Evolutionary conservation across 2,888 invertebrate genomes (phyloP).

Genomic region (Mystacides longicornis): DNA sequence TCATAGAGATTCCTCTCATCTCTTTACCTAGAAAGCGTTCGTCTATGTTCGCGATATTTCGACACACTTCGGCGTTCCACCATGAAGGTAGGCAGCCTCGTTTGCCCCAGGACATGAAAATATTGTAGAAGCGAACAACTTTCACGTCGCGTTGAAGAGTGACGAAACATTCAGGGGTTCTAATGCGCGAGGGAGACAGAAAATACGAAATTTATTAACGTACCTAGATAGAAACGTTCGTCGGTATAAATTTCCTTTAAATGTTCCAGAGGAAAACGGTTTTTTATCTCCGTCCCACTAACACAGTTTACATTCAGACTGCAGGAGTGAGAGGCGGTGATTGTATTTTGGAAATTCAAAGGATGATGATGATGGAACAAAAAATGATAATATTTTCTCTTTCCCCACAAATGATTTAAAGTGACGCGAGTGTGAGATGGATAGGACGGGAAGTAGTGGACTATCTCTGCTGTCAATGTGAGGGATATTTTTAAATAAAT

Average conservation of each 20-base stretch:
- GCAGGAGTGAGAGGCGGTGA: neutral
- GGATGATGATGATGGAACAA: constrained; percentile 1
- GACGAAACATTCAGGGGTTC: too few species aligned
- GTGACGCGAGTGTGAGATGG: too few species aligned
- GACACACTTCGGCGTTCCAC: neutral
- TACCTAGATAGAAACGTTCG: neutral
- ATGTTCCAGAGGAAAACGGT: neutral
- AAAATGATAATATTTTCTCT: neutral
- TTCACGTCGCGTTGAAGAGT: neutral
- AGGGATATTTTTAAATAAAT: too few species aligned
- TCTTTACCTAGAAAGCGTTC: neutral
- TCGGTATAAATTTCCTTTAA: neutral
- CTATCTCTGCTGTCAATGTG: too few species aligned
- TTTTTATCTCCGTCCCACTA: neutral
- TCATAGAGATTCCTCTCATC: neutral
- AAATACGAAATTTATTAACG: neutral
- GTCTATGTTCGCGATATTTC: too few species aligned
- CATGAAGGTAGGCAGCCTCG: neutral
- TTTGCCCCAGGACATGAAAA: neutral
- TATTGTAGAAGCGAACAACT: neutral
- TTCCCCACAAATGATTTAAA: too few species aligned
- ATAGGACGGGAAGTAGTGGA: too few species aligned
- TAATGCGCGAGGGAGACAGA: neutral
- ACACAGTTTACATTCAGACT: neutral
- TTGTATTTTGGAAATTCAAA: neutral